phyloP scores from a whole-genome alignment of 1,140 invertebrate genomes.

The Campoletis sonorensis region DNA sequence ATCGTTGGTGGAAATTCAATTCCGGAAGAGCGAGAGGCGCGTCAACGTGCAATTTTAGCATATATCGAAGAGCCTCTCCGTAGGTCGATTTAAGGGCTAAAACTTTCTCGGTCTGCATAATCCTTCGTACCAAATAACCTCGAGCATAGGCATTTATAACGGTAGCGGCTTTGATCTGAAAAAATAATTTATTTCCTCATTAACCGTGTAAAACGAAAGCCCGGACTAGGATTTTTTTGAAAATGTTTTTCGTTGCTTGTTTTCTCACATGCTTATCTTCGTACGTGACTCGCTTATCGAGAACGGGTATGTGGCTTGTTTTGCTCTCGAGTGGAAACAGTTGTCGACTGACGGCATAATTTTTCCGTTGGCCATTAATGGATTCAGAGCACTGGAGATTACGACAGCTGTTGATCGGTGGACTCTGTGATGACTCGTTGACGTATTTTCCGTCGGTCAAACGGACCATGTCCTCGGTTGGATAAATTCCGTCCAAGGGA shows the following conservation, averaged over 20 bases:
- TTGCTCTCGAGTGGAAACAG: constrained; percentile 68
- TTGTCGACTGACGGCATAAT: constrained; percentile 63
- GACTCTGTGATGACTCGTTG: background rate
- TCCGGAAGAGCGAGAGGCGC: constrained; percentile 72
- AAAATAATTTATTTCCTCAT: constrained; percentile 29
- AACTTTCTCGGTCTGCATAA: constrained; percentile 88
- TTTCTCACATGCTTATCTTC: constrained; percentile 67
- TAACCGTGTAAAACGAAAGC: too few relatives aligned
- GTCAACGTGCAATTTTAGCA: constrained; percentile 85
- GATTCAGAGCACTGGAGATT: too few relatives aligned
- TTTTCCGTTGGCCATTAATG: constrained; percentile 52
- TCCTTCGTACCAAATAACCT: constrained; percentile 87
- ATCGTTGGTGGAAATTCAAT: constrained; percentile 71
- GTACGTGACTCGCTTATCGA: constrained; percentile 61
- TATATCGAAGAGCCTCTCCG: constrained; percentile 85
- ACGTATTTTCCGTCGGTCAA: background rate
- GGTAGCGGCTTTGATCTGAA: constrained; percentile 80
- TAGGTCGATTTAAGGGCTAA: constrained; percentile 89
- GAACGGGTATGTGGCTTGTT: constrained; percentile 58
- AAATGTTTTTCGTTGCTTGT: constrained; percentile 23
- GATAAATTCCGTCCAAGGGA: constrained; percentile 63
- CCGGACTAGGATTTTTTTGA: background rate
- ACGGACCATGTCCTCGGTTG: background rate
- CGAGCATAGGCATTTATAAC: constrained; percentile 85
- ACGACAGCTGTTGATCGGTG: constrained; percentile 40